Evolutionary conservation across 2,888 invertebrate species (phyloP).

Genomic region (Lithodes maja): DNA sequence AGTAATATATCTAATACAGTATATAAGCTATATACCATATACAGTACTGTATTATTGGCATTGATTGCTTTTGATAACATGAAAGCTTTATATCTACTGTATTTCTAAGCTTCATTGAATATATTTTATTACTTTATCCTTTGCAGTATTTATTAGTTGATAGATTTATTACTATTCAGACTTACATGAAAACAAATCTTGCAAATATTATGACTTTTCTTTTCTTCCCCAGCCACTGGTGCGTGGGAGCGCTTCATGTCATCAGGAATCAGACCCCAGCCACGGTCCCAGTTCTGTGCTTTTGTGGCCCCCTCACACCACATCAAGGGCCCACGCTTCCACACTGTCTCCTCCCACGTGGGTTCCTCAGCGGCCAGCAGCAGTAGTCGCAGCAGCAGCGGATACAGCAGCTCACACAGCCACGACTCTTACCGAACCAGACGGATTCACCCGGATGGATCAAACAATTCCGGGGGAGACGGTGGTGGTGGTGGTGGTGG

Average conservation of each 20-base stretch:
- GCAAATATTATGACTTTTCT: neutral
- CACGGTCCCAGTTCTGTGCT: conserved; percentile 76
- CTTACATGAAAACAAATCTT: too few relatives aligned
- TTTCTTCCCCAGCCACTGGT: conserved; percentile 81
- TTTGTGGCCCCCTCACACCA: conserved; percentile 81
- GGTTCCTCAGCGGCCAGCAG: conserved; percentile 78
- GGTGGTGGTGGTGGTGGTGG: neutral
- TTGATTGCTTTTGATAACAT: too few relatives aligned
- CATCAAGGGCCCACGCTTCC: conserved; percentile 78
- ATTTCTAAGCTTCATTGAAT: too few relatives aligned
- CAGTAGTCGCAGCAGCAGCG: conserved; percentile 72
- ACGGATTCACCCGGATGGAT: conserved; percentile 73
- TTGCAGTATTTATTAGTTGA: too few relatives aligned
- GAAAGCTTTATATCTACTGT: too few relatives aligned
- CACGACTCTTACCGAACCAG: conserved; percentile 74
- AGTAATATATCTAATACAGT: too few relatives aligned
- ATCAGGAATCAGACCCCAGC: conserved; percentile 85
- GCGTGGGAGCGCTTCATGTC: conserved; percentile 82
- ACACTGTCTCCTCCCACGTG: conserved; percentile 78
- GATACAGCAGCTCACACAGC: conserved; percentile 73
- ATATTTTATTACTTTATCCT: too few relatives aligned
- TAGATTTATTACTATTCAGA: too few relatives aligned
- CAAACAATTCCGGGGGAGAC: conserved; percentile 25
- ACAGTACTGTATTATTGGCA: too few relatives aligned
- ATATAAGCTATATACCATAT: too few relatives aligned